These are phyloP conservation scores for Paelopatides confundens DNA, from an alignment of 53 echinoderm and acorn worm species.

Conservation along the genomic window DNA sequence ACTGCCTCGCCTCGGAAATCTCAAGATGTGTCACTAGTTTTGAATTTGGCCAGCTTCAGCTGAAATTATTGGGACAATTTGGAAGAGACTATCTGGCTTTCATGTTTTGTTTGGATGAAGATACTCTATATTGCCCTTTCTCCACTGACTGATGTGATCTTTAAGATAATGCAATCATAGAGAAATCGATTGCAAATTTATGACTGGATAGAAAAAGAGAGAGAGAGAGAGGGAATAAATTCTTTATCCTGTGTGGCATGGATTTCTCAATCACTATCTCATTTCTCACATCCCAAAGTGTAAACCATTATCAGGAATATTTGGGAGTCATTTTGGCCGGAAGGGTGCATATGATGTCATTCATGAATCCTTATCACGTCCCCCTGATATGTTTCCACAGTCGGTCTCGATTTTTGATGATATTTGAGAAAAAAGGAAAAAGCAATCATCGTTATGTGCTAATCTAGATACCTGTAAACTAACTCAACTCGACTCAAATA, in stretches of 20 bases:
- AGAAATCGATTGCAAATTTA: background rate
- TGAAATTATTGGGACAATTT: background rate
- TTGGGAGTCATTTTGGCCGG: background rate
- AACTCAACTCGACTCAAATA: background rate
- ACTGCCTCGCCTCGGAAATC: too few species aligned
- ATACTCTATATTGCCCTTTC: background rate
- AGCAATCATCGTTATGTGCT: conserved; percentile 3
- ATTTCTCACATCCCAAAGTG: background rate
- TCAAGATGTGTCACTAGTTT: too few species aligned
- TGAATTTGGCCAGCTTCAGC: background rate
- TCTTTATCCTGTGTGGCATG: background rate
- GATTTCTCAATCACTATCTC: background rate
- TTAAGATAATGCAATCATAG: background rate
- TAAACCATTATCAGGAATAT: background rate
- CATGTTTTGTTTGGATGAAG: background rate
- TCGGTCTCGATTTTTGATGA: background rate
- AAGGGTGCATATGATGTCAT: background rate
- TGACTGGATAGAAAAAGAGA: background rate
- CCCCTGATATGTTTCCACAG: background rate
- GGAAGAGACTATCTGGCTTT: too few species aligned
- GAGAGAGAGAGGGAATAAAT: background rate
- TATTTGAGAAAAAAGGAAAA: background rate
- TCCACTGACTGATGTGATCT: background rate
- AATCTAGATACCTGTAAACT: background rate
- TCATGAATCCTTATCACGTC: background rate